Base-by-base conservation (phyloP, 2,113 vertebrate genomes). In the Cavia porcellus region DNA sequence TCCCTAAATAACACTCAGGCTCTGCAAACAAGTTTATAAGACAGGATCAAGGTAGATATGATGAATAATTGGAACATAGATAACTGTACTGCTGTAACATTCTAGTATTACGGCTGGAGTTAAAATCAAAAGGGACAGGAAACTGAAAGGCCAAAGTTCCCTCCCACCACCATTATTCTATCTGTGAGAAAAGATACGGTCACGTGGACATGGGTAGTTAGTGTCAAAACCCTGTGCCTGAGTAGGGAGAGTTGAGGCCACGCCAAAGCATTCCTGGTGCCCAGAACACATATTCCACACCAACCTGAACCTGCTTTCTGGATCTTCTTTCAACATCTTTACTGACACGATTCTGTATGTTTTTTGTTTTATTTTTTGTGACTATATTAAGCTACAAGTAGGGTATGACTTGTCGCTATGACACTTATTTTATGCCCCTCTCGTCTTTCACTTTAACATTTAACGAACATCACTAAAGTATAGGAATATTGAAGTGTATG, bases 161-260 rank as follows among this genome's bases (percentile, higher is more conserved):
- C 35, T 11, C 7, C n/a, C 6, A 12, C 1, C 11, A 11, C 52
- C 24, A 32, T 1, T 70, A 77, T 68, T 85, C 80, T 68, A 13
- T 28, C 14, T 52, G 7, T 38, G 90, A 50, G 55, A 62, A 72
- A n/a, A 74, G n/a, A 24, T 3, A 17, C 1, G 47, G n/a, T 45
- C 22, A 32, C 0, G n/a, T 30, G 22, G 24, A 14, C 25, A 22
- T 0, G 45, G 28, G 25, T 7, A 50, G 30, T 6, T 7, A 50
- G 30, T 6, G 22, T 30, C 20, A 32, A 6, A 24, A 32, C 45
- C 24, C 12, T 1, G 9, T 30, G 50, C 2, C 7, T 3, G 5
- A 50, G 3, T 11, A 9, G 11, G 38, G 19, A 20, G 11, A 35
- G 77, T 42, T 5, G 64, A 90, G 4, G 80, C 84, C 22, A 8